Base-by-base conservation (phyloP, 2,113 vertebrate genomes). In the Protomyctophum bolini region DNA sequence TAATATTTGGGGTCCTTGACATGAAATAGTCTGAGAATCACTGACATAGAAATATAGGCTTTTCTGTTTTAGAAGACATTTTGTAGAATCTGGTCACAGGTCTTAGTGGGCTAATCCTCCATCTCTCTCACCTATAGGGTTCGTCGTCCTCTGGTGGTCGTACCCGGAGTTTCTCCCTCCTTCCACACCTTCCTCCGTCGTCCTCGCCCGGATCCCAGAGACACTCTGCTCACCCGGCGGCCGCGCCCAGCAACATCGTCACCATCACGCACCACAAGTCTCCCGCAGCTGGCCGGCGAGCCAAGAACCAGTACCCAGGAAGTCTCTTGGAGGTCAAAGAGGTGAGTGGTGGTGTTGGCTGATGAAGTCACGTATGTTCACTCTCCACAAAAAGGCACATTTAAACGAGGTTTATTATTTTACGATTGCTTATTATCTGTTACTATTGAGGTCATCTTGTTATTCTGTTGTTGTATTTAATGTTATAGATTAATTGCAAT, bases 261-360 rank as follows among this genome's bases (percentile, higher is more conserved):
- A 96, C 96, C 77, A 90, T 98, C 87, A 98, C 96, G 21, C 96
- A 97, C 90, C 96, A 98, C 94, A 98, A 98, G 92, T 98, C 96
- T 54, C 96, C 97, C 75, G 96, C 95, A 59, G 95, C 96, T 0
- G 96, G 95, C 76, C 93, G 96, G 80, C 94, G 94, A 83, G 88
- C 89, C 0, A 96, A 92, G 93, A 95, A 68, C 83, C 96, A 95
- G 86, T 92, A 90, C 67, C 92, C 94, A 15, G 92, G 92, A 77
- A 94, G 95, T 8, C 95, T 98, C 74, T 91, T 95, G 61, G 95
- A 97, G 93, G 96, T 98, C 80, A 95, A 94, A 94, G 97, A 98
- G 96, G 97, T 98, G 93, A 21, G 21, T 21, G 91, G 96, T 88
- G 75, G 52, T 41, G 33, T 41, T 41, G 33, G 33, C 33, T 41